These are phyloP conservation scores for Ploceus nigricollis DNA, from an alignment of 2,113 vertebrate species.

Conservation along the genomic window DNA sequence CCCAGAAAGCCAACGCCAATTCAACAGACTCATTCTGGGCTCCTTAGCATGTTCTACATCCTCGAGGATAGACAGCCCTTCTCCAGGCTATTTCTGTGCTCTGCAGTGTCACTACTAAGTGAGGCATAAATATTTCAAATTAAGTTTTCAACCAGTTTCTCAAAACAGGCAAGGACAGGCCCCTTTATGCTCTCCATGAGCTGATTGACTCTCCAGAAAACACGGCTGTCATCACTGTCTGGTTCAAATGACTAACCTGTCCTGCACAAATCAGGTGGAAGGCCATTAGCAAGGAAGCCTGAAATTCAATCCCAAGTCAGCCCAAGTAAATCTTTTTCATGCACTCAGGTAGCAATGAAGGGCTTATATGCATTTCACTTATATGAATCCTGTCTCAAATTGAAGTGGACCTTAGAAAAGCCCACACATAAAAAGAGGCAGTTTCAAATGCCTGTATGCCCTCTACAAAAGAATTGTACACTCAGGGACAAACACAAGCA, in stretches of 20 bases:
- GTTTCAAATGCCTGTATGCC: neutral
- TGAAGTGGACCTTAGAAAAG: neutral
- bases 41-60: neutral
- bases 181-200: neutral
- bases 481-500: neutral
- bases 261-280: neutral
- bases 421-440: neutral
- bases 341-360: neutral
- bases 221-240: neutral
- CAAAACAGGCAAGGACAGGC: neutral
- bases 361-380: neutral
- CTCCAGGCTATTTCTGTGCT: neutral
- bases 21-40: neutral
- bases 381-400: neutral
- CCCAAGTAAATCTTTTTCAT: neutral
- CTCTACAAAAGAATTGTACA: neutral
- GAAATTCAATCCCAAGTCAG: neutral
- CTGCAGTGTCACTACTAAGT: neutral
- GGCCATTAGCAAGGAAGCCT: neutral
- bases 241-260: neutral
- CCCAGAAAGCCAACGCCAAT: neutral
- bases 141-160: neutral
- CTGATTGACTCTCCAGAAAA: slow-evolving; percentile 1
- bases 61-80: neutral
- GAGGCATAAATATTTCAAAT: slow-evolving; percentile 54